Evolutionary conservation across 1,140 invertebrate genomes (phyloP), one percentile per base, ranked within the genome.

Genomic region (Zaprionus africanus): DNA sequence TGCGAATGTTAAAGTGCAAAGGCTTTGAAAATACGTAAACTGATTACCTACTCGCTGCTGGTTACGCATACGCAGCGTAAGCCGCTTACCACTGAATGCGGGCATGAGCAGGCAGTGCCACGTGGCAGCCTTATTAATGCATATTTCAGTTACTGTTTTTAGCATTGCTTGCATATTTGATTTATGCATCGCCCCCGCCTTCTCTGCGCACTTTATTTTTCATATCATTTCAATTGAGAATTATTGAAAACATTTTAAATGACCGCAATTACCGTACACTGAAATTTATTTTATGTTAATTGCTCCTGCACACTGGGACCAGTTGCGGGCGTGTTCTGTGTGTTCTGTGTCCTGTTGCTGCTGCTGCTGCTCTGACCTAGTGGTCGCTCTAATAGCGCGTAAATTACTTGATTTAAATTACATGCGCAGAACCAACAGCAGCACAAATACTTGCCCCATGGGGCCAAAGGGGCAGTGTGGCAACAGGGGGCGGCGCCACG

Each of bases 331-430:
- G 46, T 51, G 46, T 51, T 24, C 38, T 41, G 38, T 41, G 38
- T 83, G 84, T 22, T 22, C 22, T 22, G 22, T 22, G 22, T 22
- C n/a, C 61, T 59, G 60, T 49, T 51, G 46, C 61, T 34, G 62
- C 9, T 15, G 19, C 28, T 19, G 26, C 9, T 62, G n/a, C 46
- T 41, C 15, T 71, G 72, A 69, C 49, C 65, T 17, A 26, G 34
- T 17, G 78, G 81, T 69, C 54, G 78, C 67, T 84, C 84, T 88
- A 87, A 87, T 84, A 82, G 81, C 65, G 81, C 78, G 68, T 88
- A 87, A 87, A 88, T 78, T 81, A 81, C 84, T 81, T 78, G 78
- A 84, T 81, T 84, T 88, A 82, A 88, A 87, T 88, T 78, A 76
- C 46, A 72, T 54, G 38, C 22, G 24, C 43, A 31, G 36, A 56